Evolutionary conservation across 2,888 invertebrate genomes (phyloP), one percentile per base, ranked within the genome.

Genomic region (Eumerus sabulonum): DNA sequence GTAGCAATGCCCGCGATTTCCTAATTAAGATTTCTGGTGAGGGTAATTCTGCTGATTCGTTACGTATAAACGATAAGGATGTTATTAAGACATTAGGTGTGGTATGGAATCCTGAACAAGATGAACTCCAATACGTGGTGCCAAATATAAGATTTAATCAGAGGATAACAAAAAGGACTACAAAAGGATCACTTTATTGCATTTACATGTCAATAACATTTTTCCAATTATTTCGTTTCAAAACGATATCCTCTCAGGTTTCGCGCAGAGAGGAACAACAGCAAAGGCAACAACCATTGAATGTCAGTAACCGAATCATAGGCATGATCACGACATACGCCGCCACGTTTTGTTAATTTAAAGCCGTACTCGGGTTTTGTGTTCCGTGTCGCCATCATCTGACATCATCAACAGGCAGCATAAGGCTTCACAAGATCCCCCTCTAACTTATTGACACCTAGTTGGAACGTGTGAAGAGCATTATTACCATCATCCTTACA

Each of bases 391-490:
- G 68, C 68, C 68, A 64, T 74, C 77, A 56, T 70, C 67, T 73
- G 68, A 57, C 64, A 64, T 44, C 36, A 38, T 53, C 27, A 27
- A n/a, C n/a, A 38, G 17, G 36, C 42, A 19, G 40, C 50, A 57
- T 47, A n/a, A n/a, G 38, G 12, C 1, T 12, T 12, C 44, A 44
- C 62, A 13, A 62, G 67, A 72, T 77, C 57, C 27, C 62, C 47
- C 67, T n/a, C 11, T 50, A 64, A 74, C 64, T 79, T 79, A 74
- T 74, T 79, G 79, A 79, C 79, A 79, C 74, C 79, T 79, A 74
- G 79, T 79, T 79, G 79, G 60, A 79, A 60, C 74, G 79, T 79
- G 79, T 79, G 79, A 79, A 79, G 74, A 74, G 68, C 74, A 60
- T 79, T 79, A 74, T 74, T 74, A 73, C 38, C 57, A 62, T 71